Evolutionary conservation across 2,113 vertebrate genomes (phyloP).

Genomic region (Dasyurus viverrinus): DNA sequence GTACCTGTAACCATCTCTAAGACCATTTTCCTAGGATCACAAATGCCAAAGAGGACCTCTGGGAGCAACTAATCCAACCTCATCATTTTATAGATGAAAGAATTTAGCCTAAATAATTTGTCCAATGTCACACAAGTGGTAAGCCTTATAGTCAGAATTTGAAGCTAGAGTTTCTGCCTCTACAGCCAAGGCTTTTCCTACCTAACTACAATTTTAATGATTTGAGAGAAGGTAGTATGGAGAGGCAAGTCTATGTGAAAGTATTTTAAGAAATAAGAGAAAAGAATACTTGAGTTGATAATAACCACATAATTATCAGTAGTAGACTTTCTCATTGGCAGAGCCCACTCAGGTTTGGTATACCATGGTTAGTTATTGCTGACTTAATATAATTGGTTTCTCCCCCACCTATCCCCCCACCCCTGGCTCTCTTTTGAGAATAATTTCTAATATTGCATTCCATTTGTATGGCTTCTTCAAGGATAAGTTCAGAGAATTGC

Average conservation of each 20-base stretch:
- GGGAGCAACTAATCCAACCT: neutral
- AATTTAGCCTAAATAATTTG: neutral
- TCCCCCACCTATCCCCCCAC: neutral
- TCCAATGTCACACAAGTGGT: neutral
- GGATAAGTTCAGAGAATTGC: neutral
- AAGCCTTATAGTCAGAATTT: neutral
- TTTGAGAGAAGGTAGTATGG: neutral
- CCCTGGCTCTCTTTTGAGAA: slow-evolving; percentile 31
- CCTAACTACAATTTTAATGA: neutral
- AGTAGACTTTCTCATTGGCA: neutral
- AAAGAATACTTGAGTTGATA: neutral
- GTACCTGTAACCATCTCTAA: neutral
- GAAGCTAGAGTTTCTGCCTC: neutral
- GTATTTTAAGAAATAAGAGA: neutral
- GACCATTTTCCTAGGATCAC: neutral
- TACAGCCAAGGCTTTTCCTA: neutral
- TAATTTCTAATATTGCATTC: slow-evolving; percentile 10
- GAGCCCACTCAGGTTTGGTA: neutral
- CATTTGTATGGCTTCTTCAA: slow-evolving; percentile 38
- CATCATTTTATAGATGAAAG: neutral
- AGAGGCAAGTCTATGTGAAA: neutral
- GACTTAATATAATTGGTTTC: slow-evolving; percentile 1
- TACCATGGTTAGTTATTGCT: neutral
- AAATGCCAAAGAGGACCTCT: neutral
- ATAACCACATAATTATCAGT: neutral